Evolutionary conservation across 1,140 invertebrate genomes (phyloP), one percentile per base, ranked within the genome.

Genomic region (Lerema accius): DNA sequence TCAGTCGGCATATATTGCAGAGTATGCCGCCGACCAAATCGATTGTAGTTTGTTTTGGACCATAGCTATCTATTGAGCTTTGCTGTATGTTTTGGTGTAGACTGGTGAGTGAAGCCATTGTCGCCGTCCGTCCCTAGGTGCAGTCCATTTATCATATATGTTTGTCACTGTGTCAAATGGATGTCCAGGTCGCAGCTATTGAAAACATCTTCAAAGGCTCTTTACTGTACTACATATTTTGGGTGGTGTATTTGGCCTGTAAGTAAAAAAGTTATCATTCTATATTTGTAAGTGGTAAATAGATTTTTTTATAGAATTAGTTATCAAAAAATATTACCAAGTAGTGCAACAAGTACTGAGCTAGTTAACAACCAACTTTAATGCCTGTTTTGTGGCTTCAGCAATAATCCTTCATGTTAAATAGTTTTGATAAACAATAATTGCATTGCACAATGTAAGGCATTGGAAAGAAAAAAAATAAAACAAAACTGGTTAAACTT

Each of bases 11-110:
- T 48, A 85, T 81, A 55, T 81, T 76, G 60, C 87, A 90, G 46
- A 64, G 69, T 26, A 90, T 90, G 55, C 87, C 87, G 46, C 87
- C 87, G 49, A 90, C 76, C 64, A 82, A 64, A 64, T 88, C 84
- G 53, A 90, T 86, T 58, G 87, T 82, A 28, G 85, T 90, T 28
- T 69, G 75, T 69, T 86, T 90, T 5, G 64, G 66, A 26, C 49
- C 39, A 23, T 35, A 19, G 15, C 58, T 32, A 53, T 64, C 14
- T 40, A 26, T 58, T 50, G 59, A 35, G 45, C 46, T 65, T 23
- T 69, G 62, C 17, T 49, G 60, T 69, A 45, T 63, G 46, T 68
- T 48, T 40, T 59, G 45, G 45, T 65, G 56, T 69, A 40, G 17
- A 63, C 49, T 51, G 43, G 40, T 60, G 53, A 63, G 74, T 50